These are phyloP conservation scores for Montipora sp. DNA, from an alignment of 64 coral and sea anemone species.

Conservation along the genomic window DNA sequence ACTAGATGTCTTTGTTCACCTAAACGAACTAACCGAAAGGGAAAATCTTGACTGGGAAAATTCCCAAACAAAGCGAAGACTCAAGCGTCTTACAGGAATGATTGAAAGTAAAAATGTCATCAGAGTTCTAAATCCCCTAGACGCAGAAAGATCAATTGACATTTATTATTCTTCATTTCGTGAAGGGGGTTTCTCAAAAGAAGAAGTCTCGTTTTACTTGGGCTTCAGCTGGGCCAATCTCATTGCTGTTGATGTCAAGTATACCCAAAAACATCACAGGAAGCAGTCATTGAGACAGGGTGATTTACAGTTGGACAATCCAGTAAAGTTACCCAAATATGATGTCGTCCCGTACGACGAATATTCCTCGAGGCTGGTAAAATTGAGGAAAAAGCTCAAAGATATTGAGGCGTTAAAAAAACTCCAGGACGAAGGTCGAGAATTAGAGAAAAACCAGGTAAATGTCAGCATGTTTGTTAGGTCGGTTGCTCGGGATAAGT, in stretches of 20 bases:
- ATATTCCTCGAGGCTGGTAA: too few relatives aligned
- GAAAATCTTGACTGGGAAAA: constrained; percentile 36
- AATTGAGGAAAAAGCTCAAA: too few relatives aligned
- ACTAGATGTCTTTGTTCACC: constrained; percentile 60
- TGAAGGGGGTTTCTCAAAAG: constrained; percentile 58
- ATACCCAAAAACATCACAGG: not conserved
- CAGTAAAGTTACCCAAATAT: too few relatives aligned
- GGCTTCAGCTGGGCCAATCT: constrained; percentile 57
- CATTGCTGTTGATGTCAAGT: constrained; percentile 44
- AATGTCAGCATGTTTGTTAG: too few relatives aligned
- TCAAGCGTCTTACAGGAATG: constrained; percentile 41
- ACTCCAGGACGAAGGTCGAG: too few relatives aligned
- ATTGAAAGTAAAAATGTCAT: constrained; percentile 47
- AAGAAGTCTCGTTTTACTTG: constrained; percentile 64
- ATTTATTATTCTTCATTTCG: constrained; percentile 52
- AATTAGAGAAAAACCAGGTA: too few relatives aligned
- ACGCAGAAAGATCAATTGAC: not conserved
- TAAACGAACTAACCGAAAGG: constrained; percentile 20
- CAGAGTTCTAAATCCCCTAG: constrained; percentile 24
- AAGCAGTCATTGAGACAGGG: too few relatives aligned
- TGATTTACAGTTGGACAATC: too few relatives aligned
- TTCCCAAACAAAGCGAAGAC: not conserved
- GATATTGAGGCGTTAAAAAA: too few relatives aligned
- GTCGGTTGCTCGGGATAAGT: too few relatives aligned
- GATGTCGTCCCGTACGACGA: too few relatives aligned